Evolutionary conservation across 2,113 vertebrate genomes (phyloP).

Genomic region (Trogon melanurus): DNA sequence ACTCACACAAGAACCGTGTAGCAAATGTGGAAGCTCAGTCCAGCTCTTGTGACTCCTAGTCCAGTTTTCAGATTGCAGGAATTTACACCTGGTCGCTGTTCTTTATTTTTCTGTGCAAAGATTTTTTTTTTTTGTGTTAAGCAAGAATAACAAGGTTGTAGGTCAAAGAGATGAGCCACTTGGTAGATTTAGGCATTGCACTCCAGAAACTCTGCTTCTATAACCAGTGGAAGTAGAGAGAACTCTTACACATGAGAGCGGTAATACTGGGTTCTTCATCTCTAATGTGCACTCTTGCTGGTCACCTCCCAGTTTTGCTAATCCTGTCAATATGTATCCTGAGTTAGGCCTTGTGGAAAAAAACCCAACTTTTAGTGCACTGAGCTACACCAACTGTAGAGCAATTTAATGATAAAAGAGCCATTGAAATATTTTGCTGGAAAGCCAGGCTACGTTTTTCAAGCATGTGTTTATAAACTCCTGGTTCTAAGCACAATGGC

Average conservation of each 20-base stretch:
- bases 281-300: not conserved
- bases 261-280: not conserved
- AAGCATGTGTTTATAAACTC: constrained; percentile 63
- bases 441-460: constrained; percentile 39
- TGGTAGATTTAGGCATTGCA: not conserved
- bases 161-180: not conserved
- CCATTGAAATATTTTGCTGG: constrained; percentile 55
- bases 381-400: not conserved
- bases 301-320: not conserved
- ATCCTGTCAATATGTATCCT: not conserved
- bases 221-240: not conserved
- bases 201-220: not conserved
- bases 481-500: constrained; percentile 57
- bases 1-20: not conserved
- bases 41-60: not conserved
- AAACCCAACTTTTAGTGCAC: not conserved
- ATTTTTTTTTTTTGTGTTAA: not conserved
- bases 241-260: not conserved
- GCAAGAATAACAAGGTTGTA: not conserved
- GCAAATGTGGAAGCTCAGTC: not conserved
- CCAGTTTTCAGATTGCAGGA: not conserved
- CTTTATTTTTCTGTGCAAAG: not conserved
- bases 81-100: not conserved
- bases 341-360: not conserved
- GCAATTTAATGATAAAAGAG: constrained; percentile 38